Base-by-base conservation (phyloP, 1,140 invertebrate species). In the Acromyrmex heyeri region DNA sequence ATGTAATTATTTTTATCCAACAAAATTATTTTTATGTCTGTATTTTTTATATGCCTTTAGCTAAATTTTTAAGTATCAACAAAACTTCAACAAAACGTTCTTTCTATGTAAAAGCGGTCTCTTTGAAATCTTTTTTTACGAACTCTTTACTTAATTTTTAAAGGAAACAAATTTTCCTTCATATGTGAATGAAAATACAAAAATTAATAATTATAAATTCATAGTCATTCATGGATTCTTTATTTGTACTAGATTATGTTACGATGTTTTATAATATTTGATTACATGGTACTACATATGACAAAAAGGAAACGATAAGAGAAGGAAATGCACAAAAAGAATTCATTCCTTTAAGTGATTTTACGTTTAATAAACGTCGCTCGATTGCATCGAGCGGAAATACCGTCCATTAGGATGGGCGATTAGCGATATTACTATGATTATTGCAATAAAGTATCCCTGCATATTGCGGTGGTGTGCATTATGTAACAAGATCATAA, bases 401-500 rank as follows among this genome's bases (percentile, higher is more conserved):
- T 70, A 21, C 50, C 44, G 24, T 78, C 44, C 16, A 65, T 27
- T 64, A 64, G 65, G 8, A 38, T 48, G 44, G 44, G 55, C 16
- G 44, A 81, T 81, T 69, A 79, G 48, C n/a, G 44, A 79, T 38
- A 69, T 67, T 79, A 79, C 64, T 34, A 2, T 7, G 48, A 81
- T 67, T 79, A 69, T 69, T 81, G 77, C 64, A 48, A 81, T 70
- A 16, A 27, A 12, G 30, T 70, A 81, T 55, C 62, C 10, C 50
- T 24, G 48, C 12, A 18, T 69, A 21, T 69, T 53, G 48, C 62
- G 44, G 61, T 44, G 21, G 44, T 53, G 61, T 30, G 44, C 61
- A 30, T 81, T 81, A 81, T 69, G 77, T 81, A 81, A 81, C 48
- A 8, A 34, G 77, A 38, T 55, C 48, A 27, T 44, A 55, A 69